Evolutionary conservation across 2,797 vertebrate genomes (phyloP), one percentile per base, ranked within the genome.

Genomic region (Erethizon dorsatum): DNA sequence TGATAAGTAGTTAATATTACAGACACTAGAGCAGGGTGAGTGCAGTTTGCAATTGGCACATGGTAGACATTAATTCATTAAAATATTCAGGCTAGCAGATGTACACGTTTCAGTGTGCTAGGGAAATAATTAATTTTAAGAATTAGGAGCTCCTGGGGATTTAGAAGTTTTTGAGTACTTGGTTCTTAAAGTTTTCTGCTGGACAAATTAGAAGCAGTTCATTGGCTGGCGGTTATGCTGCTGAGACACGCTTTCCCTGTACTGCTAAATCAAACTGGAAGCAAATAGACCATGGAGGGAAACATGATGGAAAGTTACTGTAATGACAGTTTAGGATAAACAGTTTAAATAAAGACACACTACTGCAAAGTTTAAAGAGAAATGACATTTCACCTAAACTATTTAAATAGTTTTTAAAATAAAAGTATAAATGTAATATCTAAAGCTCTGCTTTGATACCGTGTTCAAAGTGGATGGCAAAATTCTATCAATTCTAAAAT

Each of bases 21-120:
- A 91, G 93, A 90, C 33, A 84, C 6, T 33, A 78, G 67, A 92
- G 78, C 61, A 83, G 56, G 41, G n/a, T 28, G 61, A 88, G 50
- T 63, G 2, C 83, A 85, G 89, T 90, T 61, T 94, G 65, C n/a
- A 95, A 31, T 9, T 93, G 93, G 92, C 96, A 95, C 89, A 95
- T 89, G 93, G 84, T 82, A 98, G 96, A 92, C 83, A 94, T 95
- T 94, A 97, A 63, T 79, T 94, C 83, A 96, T 96, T 96, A 96
- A 92, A 95, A 92, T 96, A 95, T 86, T 95, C 93, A 94, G 41
- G 56, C 31, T 82, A 92, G 54, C 92, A 97, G 92, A 93, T 96
- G 94, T 45, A 77, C 79, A 28, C 56, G 7, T 92, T 84, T 94
- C 41, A 89, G 31, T 61, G 41, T 24, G 57, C 83, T 91, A 73